Percentiles rank a stretch among this genome's conserved stretches.
Conservation (phyloP, 2,888 invertebrate genomes). For the Luperina nickerlii region DNA sequence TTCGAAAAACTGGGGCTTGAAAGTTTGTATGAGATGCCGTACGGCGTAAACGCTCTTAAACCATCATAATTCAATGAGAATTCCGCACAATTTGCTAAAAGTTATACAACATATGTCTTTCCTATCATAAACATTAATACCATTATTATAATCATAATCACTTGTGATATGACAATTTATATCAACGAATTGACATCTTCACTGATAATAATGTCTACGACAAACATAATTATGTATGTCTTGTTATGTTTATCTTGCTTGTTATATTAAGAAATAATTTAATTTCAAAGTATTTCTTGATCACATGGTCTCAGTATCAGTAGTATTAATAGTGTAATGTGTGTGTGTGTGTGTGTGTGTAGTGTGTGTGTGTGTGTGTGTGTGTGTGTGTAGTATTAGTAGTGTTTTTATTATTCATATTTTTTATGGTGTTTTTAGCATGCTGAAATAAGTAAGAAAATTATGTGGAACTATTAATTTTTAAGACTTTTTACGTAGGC, state of each 20-base stretch:
- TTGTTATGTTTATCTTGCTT: background rate
- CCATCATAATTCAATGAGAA: slow-evolving; percentile 5
- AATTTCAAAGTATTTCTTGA: background rate
- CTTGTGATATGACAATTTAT: background rate
- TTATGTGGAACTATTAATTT: background rate
- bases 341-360: too few relatives aligned
- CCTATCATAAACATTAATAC: background rate
- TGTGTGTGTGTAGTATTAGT: too few relatives aligned
- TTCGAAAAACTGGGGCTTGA: too few relatives aligned
- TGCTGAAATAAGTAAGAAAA: background rate
- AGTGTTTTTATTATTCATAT: background rate
- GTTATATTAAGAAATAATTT: background rate
- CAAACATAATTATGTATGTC: background rate
- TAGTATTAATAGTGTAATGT: too few relatives aligned
- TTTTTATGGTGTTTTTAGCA: background rate
- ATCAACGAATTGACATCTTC: background rate
- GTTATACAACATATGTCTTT: slow-evolving; percentile 38
- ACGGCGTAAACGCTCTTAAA: background rate
- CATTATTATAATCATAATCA: slow-evolving; percentile 8
- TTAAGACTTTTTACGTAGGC: background rate
- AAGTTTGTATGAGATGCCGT: too few relatives aligned
- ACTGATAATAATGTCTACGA: background rate
- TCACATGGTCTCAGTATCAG: background rate
- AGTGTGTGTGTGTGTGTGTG: too few relatives aligned
- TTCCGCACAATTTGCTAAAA: slow-evolving; percentile 30